phyloP scores from a whole-genome alignment of 2,888 invertebrate genomes.

The Acleris cristana region DNA sequence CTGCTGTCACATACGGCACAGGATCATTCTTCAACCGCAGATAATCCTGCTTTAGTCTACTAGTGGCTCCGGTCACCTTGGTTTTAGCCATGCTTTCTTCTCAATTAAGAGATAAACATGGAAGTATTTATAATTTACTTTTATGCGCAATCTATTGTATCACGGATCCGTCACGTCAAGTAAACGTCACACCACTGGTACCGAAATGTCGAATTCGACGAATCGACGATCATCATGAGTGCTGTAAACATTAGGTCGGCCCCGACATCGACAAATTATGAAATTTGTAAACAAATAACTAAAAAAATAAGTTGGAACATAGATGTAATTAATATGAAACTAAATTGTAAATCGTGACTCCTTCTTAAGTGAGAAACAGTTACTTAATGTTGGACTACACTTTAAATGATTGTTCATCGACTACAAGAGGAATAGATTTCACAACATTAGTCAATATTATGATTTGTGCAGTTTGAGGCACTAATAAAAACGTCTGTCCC shows the following conservation, averaged over 20 bases:
- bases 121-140: conserved; percentile 42
- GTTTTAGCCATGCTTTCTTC: conserved; percentile 75
- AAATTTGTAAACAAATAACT: too few species aligned
- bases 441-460: too few species aligned
- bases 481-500: too few species aligned
- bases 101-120: conserved; percentile 47
- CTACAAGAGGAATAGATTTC: too few species aligned
- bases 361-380: too few species aligned
- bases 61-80: conserved; percentile 87
- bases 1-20: conserved; percentile 97
- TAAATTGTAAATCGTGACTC: too few species aligned
- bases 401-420: too few species aligned
- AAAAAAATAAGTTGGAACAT: too few species aligned
- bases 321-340: too few species aligned
- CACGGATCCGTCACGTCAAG: conserved; percentile 31
- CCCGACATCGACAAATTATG: too few species aligned
- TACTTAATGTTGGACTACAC: too few species aligned
- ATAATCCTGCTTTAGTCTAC: conserved; percentile 97
- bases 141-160: conserved; percentile 37
- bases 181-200: conserved; percentile 27
- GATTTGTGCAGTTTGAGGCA: too few species aligned
- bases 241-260: background rate
- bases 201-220: background rate
- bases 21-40: conserved; percentile 97
- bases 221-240: conserved; percentile 15